Percentiles rank a stretch among this genome's conserved stretches.
phyloP scores from a whole-genome alignment of 2,888 invertebrate genomes.

The Pachydiplax longipennis region DNA sequence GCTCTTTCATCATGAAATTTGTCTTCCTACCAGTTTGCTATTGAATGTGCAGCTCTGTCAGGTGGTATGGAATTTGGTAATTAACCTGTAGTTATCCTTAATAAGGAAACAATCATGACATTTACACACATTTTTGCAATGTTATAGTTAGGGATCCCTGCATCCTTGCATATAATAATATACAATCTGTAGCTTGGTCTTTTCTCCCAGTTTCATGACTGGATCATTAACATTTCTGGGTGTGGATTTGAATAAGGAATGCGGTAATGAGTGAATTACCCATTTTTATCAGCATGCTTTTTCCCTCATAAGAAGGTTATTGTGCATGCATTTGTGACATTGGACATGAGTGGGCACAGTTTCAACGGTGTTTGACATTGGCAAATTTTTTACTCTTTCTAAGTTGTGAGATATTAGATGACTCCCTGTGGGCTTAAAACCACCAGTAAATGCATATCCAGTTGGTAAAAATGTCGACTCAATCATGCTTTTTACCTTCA shows the following conservation, averaged over 20 bases:
- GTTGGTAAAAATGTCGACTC: slow-evolving; percentile 26
- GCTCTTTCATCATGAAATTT: no score
- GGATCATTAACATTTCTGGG: background rate
- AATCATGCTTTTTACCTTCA: slow-evolving; percentile 32
- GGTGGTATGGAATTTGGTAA: no score
- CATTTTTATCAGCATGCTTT: background rate
- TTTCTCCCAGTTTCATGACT: background rate
- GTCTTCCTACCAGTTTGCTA: no score
- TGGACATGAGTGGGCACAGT: slow-evolving; percentile 6
- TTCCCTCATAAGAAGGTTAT: background rate
- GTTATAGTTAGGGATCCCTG: background rate
- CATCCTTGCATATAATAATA: background rate
- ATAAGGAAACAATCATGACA: no score
- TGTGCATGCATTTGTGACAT: background rate
- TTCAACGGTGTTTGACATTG: background rate
- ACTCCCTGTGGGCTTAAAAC: background rate
- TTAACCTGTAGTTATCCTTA: no score
- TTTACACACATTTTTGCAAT: background rate
- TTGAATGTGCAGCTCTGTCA: no score
- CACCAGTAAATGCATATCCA: slow-evolving; percentile 36
- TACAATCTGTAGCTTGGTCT: background rate
- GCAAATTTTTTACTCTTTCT: slow-evolving; percentile 10
- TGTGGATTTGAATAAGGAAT: background rate
- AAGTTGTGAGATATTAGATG: background rate
- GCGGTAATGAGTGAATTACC: background rate